Conservation (phyloP, 37 sponge, comb jelly and placozoan genomes). For the Agelas oroides region DNA sequence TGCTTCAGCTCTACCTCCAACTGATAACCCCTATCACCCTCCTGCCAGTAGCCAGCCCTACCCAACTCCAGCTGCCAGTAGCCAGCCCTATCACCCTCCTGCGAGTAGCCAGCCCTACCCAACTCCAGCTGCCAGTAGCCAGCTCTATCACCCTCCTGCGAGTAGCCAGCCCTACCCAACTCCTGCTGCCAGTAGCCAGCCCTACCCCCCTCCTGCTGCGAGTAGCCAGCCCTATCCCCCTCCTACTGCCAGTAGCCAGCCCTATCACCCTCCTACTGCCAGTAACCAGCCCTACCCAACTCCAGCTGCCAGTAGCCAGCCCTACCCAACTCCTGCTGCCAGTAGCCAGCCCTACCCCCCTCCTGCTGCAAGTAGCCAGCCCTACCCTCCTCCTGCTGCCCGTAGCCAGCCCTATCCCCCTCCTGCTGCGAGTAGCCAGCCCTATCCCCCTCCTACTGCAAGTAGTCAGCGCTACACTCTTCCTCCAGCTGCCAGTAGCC, state of each 20-base stretch:
- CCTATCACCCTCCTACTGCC: no score
- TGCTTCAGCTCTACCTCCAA: no score
- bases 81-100: not conserved
- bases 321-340: conserved; percentile 14
- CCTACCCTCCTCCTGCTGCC: not conserved
- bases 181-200: not conserved
- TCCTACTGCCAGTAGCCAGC: not conserved
- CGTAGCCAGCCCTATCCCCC: no score
- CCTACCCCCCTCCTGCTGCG: not conserved
- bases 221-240: not conserved
- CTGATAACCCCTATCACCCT: no score
- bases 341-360: not conserved
- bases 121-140: no score
- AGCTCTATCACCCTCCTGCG: no score
- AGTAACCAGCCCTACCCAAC: no score
- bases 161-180: conserved; percentile 6
- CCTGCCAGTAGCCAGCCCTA: not conserved
- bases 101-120: no score
- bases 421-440: no score
- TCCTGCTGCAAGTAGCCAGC: not conserved
- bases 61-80: not conserved
- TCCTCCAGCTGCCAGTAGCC: not conserved
- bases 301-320: not conserved
- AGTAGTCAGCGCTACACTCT: not conserved
- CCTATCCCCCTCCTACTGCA: no score